Evolutionary conservation across 2,113 vertebrate genomes (phyloP).

Genomic region (Excalfactoria chinensis): DNA sequence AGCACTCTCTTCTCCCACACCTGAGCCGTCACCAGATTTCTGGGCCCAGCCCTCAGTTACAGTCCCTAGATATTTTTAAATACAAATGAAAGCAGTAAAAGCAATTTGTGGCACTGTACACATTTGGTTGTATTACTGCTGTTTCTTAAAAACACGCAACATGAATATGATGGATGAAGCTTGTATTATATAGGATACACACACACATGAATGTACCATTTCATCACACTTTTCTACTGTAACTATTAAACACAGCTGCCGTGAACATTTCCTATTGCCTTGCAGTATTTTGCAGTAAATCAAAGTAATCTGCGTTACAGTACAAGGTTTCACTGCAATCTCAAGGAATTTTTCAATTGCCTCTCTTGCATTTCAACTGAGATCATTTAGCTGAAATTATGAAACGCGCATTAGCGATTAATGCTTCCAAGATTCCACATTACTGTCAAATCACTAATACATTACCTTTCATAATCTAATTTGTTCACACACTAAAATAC

Average conservation of each 20-base stretch:
- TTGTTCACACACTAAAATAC: conserved; percentile 69
- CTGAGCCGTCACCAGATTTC: neutral
- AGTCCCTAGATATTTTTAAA: neutral
- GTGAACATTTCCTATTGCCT: conserved; percentile 18
- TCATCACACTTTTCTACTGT: neutral
- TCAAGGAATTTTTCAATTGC: conserved; percentile 53
- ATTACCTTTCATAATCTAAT: conserved; percentile 59
- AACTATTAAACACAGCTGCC: conserved; percentile 12
- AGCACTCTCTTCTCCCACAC: neutral
- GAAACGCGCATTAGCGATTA: conserved; percentile 41
- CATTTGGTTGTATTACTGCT: neutral
- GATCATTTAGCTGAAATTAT: conserved; percentile 61
- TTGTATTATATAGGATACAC: neutral
- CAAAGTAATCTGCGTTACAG: conserved; percentile 46
- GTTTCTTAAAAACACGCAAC: neutral
- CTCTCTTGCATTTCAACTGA: conserved; percentile 34
- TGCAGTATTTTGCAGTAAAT: conserved; percentile 60
- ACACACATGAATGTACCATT: neutral
- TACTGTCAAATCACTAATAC: conserved; percentile 65
- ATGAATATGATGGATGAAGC: neutral
- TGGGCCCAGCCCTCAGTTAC: neutral
- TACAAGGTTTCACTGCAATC: conserved; percentile 46
- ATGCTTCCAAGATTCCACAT: conserved; percentile 59
- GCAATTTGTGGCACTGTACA: neutral
- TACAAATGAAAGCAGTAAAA: neutral